phyloP scores from a whole-genome alignment of 2,113 vertebrate species.

The Anhinga anhinga region DNA sequence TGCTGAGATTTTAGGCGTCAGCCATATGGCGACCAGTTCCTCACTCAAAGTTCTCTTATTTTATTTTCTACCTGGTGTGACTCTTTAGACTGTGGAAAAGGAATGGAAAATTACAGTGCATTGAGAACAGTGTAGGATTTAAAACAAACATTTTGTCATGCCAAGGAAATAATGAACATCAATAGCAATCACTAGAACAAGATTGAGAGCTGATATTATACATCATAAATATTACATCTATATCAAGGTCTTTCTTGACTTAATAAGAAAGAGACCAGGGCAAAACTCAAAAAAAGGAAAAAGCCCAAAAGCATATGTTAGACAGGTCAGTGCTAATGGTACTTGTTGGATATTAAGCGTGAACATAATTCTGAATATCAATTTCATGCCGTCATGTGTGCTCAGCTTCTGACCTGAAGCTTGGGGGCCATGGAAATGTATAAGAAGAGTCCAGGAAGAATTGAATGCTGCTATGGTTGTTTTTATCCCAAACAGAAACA shows the following conservation, averaged over 20 bases:
- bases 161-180: not conserved
- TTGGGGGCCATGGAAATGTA: not conserved
- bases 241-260: not conserved
- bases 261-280: not conserved
- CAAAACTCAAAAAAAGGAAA: not conserved
- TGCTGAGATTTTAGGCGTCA: slow-evolving; percentile 43
- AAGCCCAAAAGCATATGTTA: not conserved
- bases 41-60: slow-evolving; percentile 6
- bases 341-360: not conserved
- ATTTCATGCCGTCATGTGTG: not conserved
- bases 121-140: not conserved
- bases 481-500: not conserved
- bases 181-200: not conserved
- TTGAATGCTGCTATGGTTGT: not conserved
- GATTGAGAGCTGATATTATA: not conserved
- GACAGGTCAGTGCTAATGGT: not conserved
- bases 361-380: not conserved
- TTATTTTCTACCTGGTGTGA: slow-evolving; percentile 24
- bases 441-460: not conserved
- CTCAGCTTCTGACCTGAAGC: not conserved
- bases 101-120: slow-evolving; percentile 9
- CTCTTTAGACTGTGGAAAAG: not conserved
- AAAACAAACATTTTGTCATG: not conserved
- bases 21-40: slow-evolving; percentile 35
- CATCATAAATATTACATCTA: not conserved